Evolutionary conservation across 92 coral and sea anemone genomes (phyloP).

Genomic region (Epizoanthus stellaris): DNA sequence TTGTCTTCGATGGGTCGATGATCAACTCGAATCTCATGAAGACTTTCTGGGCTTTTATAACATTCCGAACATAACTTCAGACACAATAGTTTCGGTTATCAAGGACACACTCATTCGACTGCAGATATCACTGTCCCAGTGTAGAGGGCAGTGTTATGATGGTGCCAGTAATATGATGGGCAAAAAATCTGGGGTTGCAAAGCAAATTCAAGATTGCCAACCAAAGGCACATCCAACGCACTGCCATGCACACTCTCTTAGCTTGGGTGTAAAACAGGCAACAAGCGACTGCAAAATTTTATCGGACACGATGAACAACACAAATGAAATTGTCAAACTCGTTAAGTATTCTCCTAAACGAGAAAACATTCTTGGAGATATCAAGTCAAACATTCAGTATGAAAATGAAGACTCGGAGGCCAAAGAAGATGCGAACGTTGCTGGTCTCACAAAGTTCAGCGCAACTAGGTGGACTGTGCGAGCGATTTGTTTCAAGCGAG

Average conservation of each 20-base stretch:
- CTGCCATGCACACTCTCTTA: slow-evolving; percentile 52
- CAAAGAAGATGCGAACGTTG: slow-evolving; percentile 29
- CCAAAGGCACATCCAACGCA: slow-evolving; percentile 57
- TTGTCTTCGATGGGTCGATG: slow-evolving; percentile 54
- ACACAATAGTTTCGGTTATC: not conserved
- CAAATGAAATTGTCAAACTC: slow-evolving; percentile 57
- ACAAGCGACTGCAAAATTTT: slow-evolving; percentile 50
- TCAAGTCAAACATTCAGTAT: slow-evolving; percentile 40
- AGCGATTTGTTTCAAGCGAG: slow-evolving; percentile 54
- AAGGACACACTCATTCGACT: too few relatives aligned
- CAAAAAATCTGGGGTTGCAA: too few relatives aligned
- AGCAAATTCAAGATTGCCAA: slow-evolving; percentile 39
- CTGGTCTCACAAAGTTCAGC: slow-evolving; percentile 58
- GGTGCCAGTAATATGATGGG: too few relatives aligned
- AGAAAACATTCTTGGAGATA: slow-evolving; percentile 44
- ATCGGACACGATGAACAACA: slow-evolving; percentile 50
- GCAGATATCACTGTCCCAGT: too few relatives aligned
- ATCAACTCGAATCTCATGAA: slow-evolving; percentile 49
- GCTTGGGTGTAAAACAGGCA: slow-evolving; percentile 50
- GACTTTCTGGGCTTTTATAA: slow-evolving; percentile 37
- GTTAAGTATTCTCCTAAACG: slow-evolving; percentile 59
- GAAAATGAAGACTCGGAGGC: slow-evolving; percentile 35
- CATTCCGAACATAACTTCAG: slow-evolving; percentile 21
- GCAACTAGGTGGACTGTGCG: slow-evolving; percentile 69
- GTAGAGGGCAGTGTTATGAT: too few relatives aligned